phyloP scores from a whole-genome alignment of 2,797 vertebrate species.

The Lacerta viridis region DNA sequence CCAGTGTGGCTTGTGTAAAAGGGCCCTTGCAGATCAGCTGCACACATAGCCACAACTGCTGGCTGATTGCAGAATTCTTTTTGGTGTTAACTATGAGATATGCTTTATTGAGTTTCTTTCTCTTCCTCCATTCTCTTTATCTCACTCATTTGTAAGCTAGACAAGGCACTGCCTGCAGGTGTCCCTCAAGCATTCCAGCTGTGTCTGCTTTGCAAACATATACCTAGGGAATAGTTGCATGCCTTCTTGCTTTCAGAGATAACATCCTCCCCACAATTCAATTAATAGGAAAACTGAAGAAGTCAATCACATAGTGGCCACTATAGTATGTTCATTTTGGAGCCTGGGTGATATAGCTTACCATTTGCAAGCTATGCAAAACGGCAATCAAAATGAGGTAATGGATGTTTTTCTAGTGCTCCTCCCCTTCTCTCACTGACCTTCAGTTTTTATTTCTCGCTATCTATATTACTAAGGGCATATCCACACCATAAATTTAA shows the following conservation, averaged over 20 bases:
- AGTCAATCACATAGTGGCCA: neutral
- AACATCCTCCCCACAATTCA: neutral
- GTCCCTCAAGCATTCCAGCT: neutral
- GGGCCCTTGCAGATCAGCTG: neutral
- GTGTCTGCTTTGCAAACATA: neutral
- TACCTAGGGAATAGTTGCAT: neutral
- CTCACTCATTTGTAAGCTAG: slow-evolving; percentile 6
- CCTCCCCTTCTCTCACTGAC: neutral
- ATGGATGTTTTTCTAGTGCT: neutral
- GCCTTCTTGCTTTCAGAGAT: neutral
- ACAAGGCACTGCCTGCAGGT: neutral
- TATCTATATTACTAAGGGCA: neutral
- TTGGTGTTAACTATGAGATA: slow-evolving; percentile 33
- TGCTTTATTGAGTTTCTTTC: slow-evolving; percentile 17
- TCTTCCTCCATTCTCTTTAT: neutral
- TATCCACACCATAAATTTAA: too few relatives aligned
- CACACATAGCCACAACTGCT: neutral
- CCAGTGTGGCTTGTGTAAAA: neutral
- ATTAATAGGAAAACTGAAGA: neutral
- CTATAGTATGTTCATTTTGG: neutral
- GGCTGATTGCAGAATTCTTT: slow-evolving; percentile 20
- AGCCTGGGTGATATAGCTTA: too few relatives aligned
- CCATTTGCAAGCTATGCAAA: neutral
- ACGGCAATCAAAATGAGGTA: neutral
- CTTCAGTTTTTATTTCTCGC: neutral